Conservation (phyloP, 1,140 invertebrate species). For the Drepana arcuata region DNA sequence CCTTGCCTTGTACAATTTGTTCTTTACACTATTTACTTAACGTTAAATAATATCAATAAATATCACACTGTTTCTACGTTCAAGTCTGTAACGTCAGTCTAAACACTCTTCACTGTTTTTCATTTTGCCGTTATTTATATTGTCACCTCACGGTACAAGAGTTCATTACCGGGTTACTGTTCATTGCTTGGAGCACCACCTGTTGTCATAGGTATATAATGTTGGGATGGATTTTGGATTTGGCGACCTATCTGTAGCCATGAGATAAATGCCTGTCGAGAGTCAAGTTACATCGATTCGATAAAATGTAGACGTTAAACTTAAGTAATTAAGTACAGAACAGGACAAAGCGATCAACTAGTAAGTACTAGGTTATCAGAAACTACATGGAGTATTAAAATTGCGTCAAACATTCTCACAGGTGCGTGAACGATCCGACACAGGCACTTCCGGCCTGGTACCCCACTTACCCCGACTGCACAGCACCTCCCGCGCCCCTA, state of each 20-base stretch:
- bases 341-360: too few species aligned
- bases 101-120: constrained; percentile 70
- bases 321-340: too few species aligned
- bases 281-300: too few species aligned
- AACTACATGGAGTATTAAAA: constrained; percentile 48
- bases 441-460: constrained; percentile 52
- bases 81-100: constrained; percentile 32
- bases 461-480: constrained; percentile 32
- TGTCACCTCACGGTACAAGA: constrained; percentile 47
- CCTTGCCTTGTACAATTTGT: too few species aligned
- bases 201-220: too few species aligned
- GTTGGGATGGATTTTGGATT: too few species aligned
- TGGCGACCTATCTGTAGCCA: too few species aligned
- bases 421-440: constrained; percentile 51
- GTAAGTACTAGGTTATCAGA: too few species aligned
- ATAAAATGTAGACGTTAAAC: too few species aligned
- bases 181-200: constrained; percentile 23
- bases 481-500: constrained; percentile 22
- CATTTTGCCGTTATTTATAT: constrained; percentile 46
- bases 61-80: constrained; percentile 50
- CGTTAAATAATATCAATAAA: constrained; percentile 55
- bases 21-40: constrained; percentile 38
- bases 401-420: constrained; percentile 54
- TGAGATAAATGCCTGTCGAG: too few species aligned
- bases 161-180: constrained; percentile 30